These are phyloP conservation scores for Eumerus sabulonum DNA, from an alignment of 2,888 invertebrate species.

Conservation along the genomic window DNA sequence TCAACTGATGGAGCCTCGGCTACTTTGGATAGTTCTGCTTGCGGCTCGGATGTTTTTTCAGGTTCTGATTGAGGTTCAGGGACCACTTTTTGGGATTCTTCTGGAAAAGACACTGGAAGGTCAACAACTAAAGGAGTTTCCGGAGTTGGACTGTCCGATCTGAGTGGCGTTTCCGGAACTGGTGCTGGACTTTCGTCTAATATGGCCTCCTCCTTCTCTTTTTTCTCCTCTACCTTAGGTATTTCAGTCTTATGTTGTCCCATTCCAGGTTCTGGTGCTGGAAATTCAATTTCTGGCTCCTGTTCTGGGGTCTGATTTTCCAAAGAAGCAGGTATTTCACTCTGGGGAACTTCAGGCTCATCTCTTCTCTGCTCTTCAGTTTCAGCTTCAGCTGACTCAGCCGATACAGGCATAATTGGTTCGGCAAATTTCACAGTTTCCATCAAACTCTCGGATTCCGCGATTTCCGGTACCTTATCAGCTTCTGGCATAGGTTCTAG, in stretches of 20 bases:
- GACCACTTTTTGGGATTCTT: neutral
- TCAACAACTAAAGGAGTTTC: slow-evolving; percentile 1
- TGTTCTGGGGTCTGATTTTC: too few relatives aligned
- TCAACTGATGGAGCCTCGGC: slow-evolving; percentile 3
- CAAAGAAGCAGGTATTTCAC: too few relatives aligned
- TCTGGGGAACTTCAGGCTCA: neutral
- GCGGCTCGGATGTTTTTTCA: slow-evolving; percentile 15
- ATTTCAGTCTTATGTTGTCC: too few relatives aligned
- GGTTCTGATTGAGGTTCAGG: neutral
- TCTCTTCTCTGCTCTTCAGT: neutral
- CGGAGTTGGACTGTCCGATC: slow-evolving; percentile 3
- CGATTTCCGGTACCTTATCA: slow-evolving; percentile 29
- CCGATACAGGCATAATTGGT: neutral
- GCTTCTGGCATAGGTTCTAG: slow-evolving; percentile 27
- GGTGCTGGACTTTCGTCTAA: neutral
- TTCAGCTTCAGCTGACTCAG: slow-evolving; percentile 3
- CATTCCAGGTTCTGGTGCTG: neutral
- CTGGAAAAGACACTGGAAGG: neutral
- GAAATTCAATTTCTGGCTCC: neutral
- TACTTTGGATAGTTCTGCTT: slow-evolving; percentile 16
- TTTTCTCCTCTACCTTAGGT: neutral
- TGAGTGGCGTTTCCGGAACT: slow-evolving; percentile 1
- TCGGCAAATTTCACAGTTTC: slow-evolving; percentile 41
- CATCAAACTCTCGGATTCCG: slow-evolving; percentile 29
- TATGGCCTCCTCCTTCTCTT: neutral